A percentile compares a stretch with the other conserved stretches of the same genome.
These are phyloP conservation scores for Stenopsyche tienmushanensis DNA, from an alignment of 1,140 invertebrate species.

Conservation along the genomic window DNA sequence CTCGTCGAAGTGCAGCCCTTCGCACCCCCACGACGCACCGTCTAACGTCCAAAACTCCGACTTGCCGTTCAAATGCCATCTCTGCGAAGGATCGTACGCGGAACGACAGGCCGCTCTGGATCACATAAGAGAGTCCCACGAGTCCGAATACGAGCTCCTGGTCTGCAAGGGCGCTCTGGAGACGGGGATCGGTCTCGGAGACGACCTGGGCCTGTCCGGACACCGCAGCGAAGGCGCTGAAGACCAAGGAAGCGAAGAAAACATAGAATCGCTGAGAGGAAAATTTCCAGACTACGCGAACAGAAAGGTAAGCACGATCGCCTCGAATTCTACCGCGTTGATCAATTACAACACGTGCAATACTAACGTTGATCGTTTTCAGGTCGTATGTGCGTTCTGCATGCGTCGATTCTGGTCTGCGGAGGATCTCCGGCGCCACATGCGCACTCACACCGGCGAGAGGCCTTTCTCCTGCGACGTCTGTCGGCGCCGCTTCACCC, in stretches of 20 bases:
- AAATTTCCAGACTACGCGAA: conserved; percentile 85
- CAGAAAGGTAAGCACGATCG: conserved; percentile 67
- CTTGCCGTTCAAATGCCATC: conserved; percentile 87
- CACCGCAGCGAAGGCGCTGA: conserved; percentile 54
- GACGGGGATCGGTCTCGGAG: conserved; percentile 49
- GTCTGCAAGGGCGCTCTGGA: conserved; percentile 79
- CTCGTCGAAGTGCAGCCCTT: conserved; percentile 36
- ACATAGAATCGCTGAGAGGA: conserved; percentile 61
- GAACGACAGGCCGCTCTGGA: conserved; percentile 76
- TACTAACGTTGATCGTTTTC: conserved; percentile 31
- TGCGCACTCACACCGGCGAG: conserved; percentile 86
- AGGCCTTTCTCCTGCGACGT: conserved; percentile 78
- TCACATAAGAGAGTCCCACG: conserved; percentile 75
- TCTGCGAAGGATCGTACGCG: conserved; percentile 84
- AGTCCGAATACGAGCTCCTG: conserved; percentile 70
- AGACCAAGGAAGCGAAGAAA: conserved; percentile 55
- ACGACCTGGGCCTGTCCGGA: conserved; percentile 34
- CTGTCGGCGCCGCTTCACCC: conserved; percentile 79
- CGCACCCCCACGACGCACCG: conserved; percentile 14
- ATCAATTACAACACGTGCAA: neutral
- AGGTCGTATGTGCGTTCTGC: conserved; percentile 90
- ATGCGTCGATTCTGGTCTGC: conserved; percentile 91
- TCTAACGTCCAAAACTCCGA: conserved; percentile 53
- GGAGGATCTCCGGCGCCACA: conserved; percentile 88
- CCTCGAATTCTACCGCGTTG: neutral